Evolutionary conservation across 2,888 invertebrate genomes (phyloP), one percentile per base, ranked within the genome.

Genomic region (Lasioglossum marginatum): DNA sequence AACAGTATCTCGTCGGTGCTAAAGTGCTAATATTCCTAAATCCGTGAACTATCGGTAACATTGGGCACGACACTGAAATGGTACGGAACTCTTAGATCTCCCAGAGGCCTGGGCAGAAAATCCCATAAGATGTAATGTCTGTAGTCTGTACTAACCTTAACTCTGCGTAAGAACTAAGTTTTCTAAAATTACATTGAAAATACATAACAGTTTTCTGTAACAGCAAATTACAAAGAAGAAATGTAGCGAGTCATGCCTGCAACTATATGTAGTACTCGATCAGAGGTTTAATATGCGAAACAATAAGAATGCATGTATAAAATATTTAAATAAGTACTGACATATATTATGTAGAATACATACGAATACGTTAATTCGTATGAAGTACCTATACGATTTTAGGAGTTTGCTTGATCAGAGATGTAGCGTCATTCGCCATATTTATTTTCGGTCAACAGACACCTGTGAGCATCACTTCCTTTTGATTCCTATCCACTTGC

Each of bases 341-440:
- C 40, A 31, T 14, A 40, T 23, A 2, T 48, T 14, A 1, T 52
- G 6, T 12, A 27, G 23, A n/a, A 16, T 60, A 10, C 16, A 2
- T 16, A 1, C 3, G 1, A 16, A 70, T 45, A n/a, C 16, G n/a
- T 40, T 71, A 31, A 16, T 72, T 40, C 4, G 19, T 16, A 37
- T 60, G 6, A 48, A 16, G 23, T 12, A 23, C 0, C 0, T 60
- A 2, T 3, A 3, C 60, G 19, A 43, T 34, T 27, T 60, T 43
- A 27, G 68, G 57, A n/a, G 37, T 19, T 77, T 23, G 14, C 14
- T 87, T 91, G 89, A 87, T 79, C 79, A 85, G 52, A 27, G 86
- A 66, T 75, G 91, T 91, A 87, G 88, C 88, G 85, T 90, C 87
- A 79, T 85, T 84, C 90, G 90, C 90, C 90, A 91, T 91, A 83